phyloP scores from a whole-genome alignment of 2,113 vertebrate genomes.

The Donacobius atricapilla region DNA sequence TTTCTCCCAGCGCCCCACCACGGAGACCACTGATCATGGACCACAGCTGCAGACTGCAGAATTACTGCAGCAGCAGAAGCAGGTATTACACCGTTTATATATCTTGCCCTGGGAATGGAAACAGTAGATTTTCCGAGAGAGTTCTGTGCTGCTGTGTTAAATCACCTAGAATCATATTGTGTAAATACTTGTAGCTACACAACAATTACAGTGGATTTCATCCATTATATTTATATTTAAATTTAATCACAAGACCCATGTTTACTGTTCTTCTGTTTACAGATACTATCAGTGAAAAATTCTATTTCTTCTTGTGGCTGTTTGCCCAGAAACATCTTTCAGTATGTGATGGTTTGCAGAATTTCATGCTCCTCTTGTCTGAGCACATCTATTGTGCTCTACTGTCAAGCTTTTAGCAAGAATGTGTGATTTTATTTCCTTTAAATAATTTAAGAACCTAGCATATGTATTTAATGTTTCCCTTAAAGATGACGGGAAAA shows the following conservation, averaged over 20 bases:
- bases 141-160: background rate
- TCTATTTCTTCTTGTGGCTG: conserved; percentile 45
- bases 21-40: conserved; percentile 59
- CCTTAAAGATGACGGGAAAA: background rate
- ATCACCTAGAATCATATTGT: background rate
- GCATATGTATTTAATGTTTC: conserved; percentile 3
- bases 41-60: conserved; percentile 78
- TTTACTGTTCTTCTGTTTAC: conserved; percentile 11
- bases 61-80: conserved; percentile 82
- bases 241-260: conserved; percentile 13
- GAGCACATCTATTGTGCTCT: background rate
- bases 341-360: background rate
- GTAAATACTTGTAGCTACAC: background rate
- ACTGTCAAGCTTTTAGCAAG: conserved; percentile 21
- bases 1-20: conserved; percentile 61
- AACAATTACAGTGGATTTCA: conserved; percentile 17
- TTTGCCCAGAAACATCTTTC: conserved; percentile 49
- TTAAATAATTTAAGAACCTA: conserved; percentile 36
- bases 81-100: conserved; percentile 71
- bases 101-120: background rate
- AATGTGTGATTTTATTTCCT: conserved; percentile 24
- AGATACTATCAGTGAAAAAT: conserved; percentile 42
- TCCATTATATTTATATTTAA: conserved; percentile 36
- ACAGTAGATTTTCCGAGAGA: background rate
- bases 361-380: background rate